Base-by-base conservation (phyloP, 2,113 vertebrate species). In the Hippocampus guttulatus region DNA sequence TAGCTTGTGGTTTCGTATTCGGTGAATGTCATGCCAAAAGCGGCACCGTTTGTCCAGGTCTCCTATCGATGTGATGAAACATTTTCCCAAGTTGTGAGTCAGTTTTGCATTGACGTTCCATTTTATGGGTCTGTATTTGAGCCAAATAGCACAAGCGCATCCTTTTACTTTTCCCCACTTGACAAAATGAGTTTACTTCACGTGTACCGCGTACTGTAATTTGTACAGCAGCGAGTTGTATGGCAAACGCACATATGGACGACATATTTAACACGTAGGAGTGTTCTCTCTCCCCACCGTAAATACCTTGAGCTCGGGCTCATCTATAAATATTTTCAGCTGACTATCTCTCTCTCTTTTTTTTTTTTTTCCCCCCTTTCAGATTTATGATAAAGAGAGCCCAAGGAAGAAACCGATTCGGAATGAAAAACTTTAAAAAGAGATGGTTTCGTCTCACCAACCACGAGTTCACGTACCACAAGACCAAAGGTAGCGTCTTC, bases 351-450 rank as follows among this genome's bases (percentile, higher is more conserved):
- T 64, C 43, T 10, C 43, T 14, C 43, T 30, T 3, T 30, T 3
- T 30, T 3, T 45, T 14, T 58, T 70, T 68, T 3, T 27, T 33
- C 16, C 18, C 9, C 33, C 25, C 47, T 27, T 38, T 27, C 81
- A 99, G 97, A 84, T 95, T 98, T 84, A 98, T 99, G 96, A 98
- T 98, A 69, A 99, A 99, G 89, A 90, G 97, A 84, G 97, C 97
- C 0, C 97, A 99, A 75, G 97, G 97, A 54, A 95, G 97, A 68
- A 99, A 98, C 67, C 93, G 96, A 8, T 98, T 99, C 69, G 96
- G 97, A 33, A 95, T 97, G 92, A 99, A 98, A 90, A 99, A 99
- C 84, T 99, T 99, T 84, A 99, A 99, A 91, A 98, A 96, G 83
- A 92, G 97, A 73, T 99, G 97, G 97, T 98, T 99, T 88, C 95